Conservation (phyloP, 2,888 invertebrate species). For the Syritta pipiens region DNA sequence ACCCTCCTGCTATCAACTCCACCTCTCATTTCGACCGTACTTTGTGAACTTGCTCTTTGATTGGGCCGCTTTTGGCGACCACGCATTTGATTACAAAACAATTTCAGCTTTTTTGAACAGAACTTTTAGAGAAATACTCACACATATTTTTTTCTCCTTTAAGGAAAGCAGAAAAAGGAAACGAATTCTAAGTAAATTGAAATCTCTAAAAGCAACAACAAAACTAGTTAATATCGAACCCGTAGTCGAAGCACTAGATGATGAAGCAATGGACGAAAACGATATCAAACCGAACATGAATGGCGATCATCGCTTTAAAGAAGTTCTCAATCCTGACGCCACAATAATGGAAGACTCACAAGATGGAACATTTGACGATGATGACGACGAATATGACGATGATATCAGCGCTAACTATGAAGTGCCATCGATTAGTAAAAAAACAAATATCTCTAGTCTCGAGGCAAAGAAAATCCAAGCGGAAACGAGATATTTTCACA, state of each 20-base stretch:
- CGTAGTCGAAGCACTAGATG: constrained; percentile 12
- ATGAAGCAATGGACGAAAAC: constrained; percentile 19
- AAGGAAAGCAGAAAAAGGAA: constrained; percentile 41
- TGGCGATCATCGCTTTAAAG: constrained; percentile 33
- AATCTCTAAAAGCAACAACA: constrained; percentile 15
- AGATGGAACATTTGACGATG: constrained; percentile 27
- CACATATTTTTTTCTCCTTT: neutral
- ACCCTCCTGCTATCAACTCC: too few species aligned
- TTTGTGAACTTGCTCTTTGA: too few species aligned
- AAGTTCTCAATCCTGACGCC: neutral
- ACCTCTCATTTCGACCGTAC: too few species aligned
- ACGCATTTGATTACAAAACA: too few species aligned
- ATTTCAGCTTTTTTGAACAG: too few species aligned
- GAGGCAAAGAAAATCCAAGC: constrained; percentile 50
- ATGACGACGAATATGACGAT: constrained; percentile 24
- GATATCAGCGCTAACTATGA: constrained; percentile 29
- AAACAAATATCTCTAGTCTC: constrained; percentile 1
- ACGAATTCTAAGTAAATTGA: constrained; percentile 10
- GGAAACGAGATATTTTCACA: constrained; percentile 47
- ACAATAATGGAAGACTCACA: constrained; percentile 38
- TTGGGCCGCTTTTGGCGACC: too few species aligned
- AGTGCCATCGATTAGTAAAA: neutral
- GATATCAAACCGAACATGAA: constrained; percentile 31
- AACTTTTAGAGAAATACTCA: too few species aligned
- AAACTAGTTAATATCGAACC: constrained; percentile 54